Evolutionary conservation across 2,113 vertebrate species (phyloP).

Genomic region (Phalacrocorax carbo): DNA sequence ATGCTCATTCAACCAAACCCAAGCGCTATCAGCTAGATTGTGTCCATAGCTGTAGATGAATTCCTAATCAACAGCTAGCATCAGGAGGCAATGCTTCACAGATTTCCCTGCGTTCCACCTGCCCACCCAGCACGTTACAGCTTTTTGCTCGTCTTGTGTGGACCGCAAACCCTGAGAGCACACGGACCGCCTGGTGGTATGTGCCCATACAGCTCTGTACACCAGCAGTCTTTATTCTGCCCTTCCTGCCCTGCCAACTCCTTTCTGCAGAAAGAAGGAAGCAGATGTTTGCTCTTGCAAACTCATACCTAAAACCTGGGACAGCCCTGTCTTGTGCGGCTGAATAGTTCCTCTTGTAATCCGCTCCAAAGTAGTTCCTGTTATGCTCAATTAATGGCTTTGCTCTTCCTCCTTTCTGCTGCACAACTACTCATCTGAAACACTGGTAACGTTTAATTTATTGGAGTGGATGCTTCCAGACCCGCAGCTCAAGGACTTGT

Average conservation of each 20-base stretch:
- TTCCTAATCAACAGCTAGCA: background rate
- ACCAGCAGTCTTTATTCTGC: background rate
- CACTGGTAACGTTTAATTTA: background rate
- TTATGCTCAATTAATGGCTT: background rate
- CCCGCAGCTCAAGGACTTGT: background rate
- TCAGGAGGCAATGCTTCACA: background rate
- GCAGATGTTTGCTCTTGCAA: background rate
- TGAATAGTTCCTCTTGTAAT: background rate
- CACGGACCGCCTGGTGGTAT: background rate
- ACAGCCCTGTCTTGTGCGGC: background rate
- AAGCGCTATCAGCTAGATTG: background rate
- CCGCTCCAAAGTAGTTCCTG: background rate
- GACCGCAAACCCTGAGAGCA: background rate
- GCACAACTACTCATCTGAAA: background rate
- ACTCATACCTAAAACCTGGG: background rate
- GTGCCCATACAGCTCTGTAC: background rate
- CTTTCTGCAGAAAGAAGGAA: background rate
- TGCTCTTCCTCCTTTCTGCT: background rate
- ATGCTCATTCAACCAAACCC: background rate
- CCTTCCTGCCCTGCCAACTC: background rate
- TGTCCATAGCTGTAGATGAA: background rate
- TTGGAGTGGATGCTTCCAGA: background rate
- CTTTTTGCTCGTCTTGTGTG: background rate
- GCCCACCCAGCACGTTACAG: background rate
- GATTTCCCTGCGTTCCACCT: background rate